phyloP scores from a whole-genome alignment of 1,140 invertebrate genomes.

The Macrocentrus cingulum region DNA sequence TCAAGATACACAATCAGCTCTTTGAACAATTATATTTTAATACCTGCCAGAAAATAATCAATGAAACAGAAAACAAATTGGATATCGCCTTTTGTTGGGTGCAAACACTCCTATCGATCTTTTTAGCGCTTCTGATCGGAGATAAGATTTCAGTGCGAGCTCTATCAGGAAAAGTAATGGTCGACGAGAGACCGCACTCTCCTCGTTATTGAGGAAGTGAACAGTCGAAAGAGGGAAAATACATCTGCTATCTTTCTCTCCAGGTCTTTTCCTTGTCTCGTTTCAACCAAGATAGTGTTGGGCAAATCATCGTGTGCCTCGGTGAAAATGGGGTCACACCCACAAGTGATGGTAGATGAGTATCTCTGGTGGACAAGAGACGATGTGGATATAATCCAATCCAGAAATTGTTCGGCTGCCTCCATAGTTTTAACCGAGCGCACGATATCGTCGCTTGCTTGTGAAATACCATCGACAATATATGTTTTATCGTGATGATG shows the following conservation, averaged over 20 bases:
- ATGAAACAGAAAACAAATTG: too few relatives aligned
- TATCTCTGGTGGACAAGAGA: constrained; percentile 18
- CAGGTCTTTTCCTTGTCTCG: too few relatives aligned
- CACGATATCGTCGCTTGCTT: constrained; percentile 9
- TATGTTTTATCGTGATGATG: constrained; percentile 1
- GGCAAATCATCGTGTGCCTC: constrained; percentile 1
- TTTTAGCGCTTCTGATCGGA: not conserved
- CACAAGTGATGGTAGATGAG: constrained; percentile 22
- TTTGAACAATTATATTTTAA: too few relatives aligned
- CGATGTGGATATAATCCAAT: constrained; percentile 25
- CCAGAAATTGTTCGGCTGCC: constrained; percentile 20
- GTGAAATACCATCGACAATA: too few relatives aligned
- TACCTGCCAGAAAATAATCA: too few relatives aligned
- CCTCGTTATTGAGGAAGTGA: constrained; percentile 2
- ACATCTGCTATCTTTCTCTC: not conserved
- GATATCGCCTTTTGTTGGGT: not conserved
- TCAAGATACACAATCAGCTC: too few relatives aligned
- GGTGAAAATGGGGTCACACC: constrained; percentile 23
- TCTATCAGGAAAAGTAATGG: constrained; percentile 16
- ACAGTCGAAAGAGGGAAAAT: not conserved
- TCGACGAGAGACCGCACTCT: constrained; percentile 5
- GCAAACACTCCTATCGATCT: constrained; percentile 12
- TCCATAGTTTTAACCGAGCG: constrained; percentile 14
- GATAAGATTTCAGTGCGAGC: constrained; percentile 16
- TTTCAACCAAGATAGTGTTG: not conserved